Base-by-base conservation (phyloP, 2,113 vertebrate genomes). In the Lagenorhynchus albirostris region DNA sequence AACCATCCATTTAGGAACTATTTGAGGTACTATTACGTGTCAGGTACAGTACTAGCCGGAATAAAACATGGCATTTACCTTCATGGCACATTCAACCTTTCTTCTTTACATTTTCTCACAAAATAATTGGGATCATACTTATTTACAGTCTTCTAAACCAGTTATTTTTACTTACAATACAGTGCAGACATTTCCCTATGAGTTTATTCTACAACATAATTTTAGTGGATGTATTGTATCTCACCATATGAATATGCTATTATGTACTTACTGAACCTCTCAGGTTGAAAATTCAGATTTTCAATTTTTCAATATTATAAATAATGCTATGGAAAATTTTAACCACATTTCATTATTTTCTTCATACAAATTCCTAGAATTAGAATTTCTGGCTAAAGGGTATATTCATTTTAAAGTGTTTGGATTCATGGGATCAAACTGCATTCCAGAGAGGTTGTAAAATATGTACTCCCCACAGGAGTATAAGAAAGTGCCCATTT, bases 351-450 rank as follows among this genome's bases (percentile, higher is more conserved):
- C 29, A 68, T 74, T 62, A 85, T 86, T 89, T 92, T 26, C 55
- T 84, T 91, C 60, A 50, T 79, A 53, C 50, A 87, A 77, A 80
- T 38, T 74, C 20, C 63, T 87, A 76, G 44, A 95, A 70, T 95
- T 87, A 82, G 36, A 87, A 77, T 76, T 87, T 84, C 21, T 70
- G 36, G 55, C 11, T 88, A 76, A 83, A 82, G n/a, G 8, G 3
- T 13, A 53, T 65, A 14, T 12, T 89, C 23, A n/a, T 90, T 93
- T 93, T 53, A 90, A 92, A 71, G 29, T 65, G 5, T 89, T 95
- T 63, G 81, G 53, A 36, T 89, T 95, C 25, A 20, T 70, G 7
- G 63, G 31, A 23, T 88, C 29, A 44, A 44, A 36, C 4, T 81
- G 44, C 55, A 65, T 95, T 79, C 50, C 21, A 65, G 21, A 79